phyloP scores from a whole-genome alignment of 2,888 invertebrate genomes.

The Diplazon laetatorius region DNA sequence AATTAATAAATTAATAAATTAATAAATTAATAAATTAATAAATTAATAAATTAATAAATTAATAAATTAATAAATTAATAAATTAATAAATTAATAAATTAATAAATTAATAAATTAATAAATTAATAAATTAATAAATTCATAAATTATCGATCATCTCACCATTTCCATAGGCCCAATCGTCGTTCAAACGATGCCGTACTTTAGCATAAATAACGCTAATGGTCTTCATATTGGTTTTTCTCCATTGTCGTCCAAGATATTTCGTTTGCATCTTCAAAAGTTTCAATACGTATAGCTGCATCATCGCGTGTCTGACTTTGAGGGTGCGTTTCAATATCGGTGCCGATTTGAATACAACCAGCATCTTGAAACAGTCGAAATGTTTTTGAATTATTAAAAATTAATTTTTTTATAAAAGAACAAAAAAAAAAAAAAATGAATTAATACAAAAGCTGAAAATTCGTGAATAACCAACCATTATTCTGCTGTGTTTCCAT shows the following conservation, averaged over 20 bases:
- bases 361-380: too few species aligned
- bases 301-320: conserved; percentile 98
- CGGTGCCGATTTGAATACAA: conserved; percentile 99
- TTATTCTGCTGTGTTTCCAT: conserved; percentile 99
- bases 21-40: conserved; percentile 1
- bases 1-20: conserved; percentile 1
- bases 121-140: conserved; percentile 8
- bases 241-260: conserved; percentile 99
- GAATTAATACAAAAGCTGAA: too few species aligned
- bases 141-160: conserved; percentile 64
- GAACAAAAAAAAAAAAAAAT: not conserved
- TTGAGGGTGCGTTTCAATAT: conserved; percentile 98
- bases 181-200: conserved; percentile 97
- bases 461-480: conserved; percentile 84
- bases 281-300: conserved; percentile 98
- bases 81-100: not conserved
- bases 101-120: too few species aligned
- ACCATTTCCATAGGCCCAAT: conserved; percentile 99
- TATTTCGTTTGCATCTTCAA: conserved; percentile 99
- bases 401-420: too few species aligned
- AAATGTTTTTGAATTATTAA: too few species aligned
- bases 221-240: conserved; percentile 99
- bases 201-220: conserved; percentile 99
- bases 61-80: not conserved
- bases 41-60: not conserved